Evolutionary conservation across 2,113 vertebrate genomes (phyloP).

Genomic region (Geococcyx californianus): DNA sequence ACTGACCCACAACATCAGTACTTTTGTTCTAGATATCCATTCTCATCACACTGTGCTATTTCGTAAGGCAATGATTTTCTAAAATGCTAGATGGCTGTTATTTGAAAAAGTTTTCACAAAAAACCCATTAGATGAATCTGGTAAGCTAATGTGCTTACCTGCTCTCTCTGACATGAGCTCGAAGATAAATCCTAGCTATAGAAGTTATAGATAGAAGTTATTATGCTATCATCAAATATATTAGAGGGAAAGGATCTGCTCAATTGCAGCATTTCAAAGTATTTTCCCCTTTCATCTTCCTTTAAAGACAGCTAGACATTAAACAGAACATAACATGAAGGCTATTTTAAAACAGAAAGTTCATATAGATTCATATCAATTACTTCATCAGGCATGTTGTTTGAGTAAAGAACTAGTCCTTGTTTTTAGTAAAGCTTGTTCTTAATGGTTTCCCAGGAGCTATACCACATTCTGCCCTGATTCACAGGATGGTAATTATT

Average conservation of each 20-base stretch:
- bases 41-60: background rate
- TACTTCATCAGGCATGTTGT: background rate
- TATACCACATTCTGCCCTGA: background rate
- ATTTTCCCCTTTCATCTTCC: background rate
- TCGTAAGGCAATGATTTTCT: background rate
- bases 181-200: background rate
- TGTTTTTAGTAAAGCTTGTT: background rate
- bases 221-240: background rate
- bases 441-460: background rate
- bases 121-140: background rate
- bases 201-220: background rate
- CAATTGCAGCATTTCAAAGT: background rate
- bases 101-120: background rate
- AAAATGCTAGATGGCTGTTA: background rate
- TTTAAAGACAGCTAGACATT: background rate
- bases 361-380: background rate
- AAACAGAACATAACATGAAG: background rate
- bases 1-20: background rate
- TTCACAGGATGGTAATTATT: background rate
- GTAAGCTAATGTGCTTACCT: background rate
- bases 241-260: background rate
- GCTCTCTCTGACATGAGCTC: background rate
- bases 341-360: background rate
- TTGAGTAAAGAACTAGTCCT: background rate
- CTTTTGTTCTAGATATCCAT: background rate